A percentile compares a stretch with the other conserved stretches of the same genome.
phyloP scores from a whole-genome alignment of 92 coral and sea anemone species.

The Siderastrea radians region DNA sequence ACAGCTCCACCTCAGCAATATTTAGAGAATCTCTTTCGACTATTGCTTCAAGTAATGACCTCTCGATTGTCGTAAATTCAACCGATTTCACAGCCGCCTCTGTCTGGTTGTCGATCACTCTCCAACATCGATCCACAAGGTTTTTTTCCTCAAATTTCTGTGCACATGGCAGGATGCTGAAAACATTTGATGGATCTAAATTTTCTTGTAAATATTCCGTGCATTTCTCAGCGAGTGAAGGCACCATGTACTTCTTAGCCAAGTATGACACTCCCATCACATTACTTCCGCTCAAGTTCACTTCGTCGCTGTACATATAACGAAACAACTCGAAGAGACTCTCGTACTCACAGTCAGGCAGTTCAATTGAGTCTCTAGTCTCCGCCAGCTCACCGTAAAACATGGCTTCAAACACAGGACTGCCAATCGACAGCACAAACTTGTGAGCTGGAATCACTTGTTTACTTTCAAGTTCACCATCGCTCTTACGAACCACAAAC shows the following conservation, averaged over 20 bases:
- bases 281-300: slow-evolving; percentile 35
- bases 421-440: slow-evolving; percentile 50
- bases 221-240: slow-evolving; percentile 31
- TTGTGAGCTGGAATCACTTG: slow-evolving; percentile 55
- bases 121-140: neutral
- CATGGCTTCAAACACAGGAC: slow-evolving; percentile 74
- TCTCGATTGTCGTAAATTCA: neutral
- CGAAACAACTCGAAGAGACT: slow-evolving; percentile 47
- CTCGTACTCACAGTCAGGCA: no score
- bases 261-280: slow-evolving; percentile 56
- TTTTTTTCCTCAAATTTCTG: slow-evolving; percentile 38
- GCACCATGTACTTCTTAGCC: slow-evolving; percentile 73
- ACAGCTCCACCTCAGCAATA: neutral
- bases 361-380: slow-evolving; percentile 4
- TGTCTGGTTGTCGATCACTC: no score
- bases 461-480: slow-evolving; percentile 10
- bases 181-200: no score
- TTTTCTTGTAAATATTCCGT: no score
- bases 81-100: slow-evolving; percentile 36
- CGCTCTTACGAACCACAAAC: no score
- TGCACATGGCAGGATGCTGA: slow-evolving; percentile 44
- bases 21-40: no score
- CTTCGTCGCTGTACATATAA: slow-evolving; percentile 70
- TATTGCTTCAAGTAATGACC: no score
- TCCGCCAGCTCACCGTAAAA: slow-evolving; percentile 69